These are phyloP conservation scores for Coptotermes formosanus DNA, from an alignment of 1,140 invertebrate species.

Conservation along the genomic window DNA sequence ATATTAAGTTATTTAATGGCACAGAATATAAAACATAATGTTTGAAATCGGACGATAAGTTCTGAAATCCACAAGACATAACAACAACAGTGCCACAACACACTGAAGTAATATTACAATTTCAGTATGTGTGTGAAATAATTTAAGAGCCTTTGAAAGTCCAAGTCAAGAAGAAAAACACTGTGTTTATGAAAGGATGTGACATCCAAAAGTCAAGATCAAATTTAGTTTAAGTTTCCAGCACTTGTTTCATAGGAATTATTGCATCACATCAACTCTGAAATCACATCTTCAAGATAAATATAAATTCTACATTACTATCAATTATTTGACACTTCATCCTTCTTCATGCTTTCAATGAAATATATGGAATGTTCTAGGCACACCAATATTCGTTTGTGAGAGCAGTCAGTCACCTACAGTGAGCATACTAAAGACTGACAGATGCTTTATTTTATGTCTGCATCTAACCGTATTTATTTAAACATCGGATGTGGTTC, in stretches of 20 bases:
- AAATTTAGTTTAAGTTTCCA: not conserved
- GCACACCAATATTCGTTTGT: constrained; percentile 10
- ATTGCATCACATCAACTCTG: not conserved
- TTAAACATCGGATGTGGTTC: not conserved
- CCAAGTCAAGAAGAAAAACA: not conserved
- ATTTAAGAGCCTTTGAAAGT: too few relatives aligned
- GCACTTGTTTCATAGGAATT: not conserved
- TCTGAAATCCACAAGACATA: too few relatives aligned
- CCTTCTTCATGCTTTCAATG: not conserved
- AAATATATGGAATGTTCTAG: constrained; percentile 5
- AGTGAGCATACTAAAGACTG: not conserved
- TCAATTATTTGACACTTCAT: not conserved
- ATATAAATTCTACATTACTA: constrained; percentile 18
- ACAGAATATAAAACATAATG: too few relatives aligned
- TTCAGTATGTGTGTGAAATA: too few relatives aligned
- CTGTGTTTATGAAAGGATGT: not conserved
- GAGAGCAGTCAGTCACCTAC: not conserved
- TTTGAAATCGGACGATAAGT: too few relatives aligned
- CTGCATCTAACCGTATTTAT: constrained; percentile 5
- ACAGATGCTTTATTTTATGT: not conserved
- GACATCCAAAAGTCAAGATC: not conserved
- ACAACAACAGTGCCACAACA: too few relatives aligned
- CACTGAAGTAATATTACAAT: too few relatives aligned
- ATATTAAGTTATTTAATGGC: too few relatives aligned
- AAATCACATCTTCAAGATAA: not conserved